Percentiles rank a stretch among this genome's conserved stretches.
Evolutionary conservation across 2,888 invertebrate genomes (phyloP).

Genomic region (Heliconius charithonia): DNA sequence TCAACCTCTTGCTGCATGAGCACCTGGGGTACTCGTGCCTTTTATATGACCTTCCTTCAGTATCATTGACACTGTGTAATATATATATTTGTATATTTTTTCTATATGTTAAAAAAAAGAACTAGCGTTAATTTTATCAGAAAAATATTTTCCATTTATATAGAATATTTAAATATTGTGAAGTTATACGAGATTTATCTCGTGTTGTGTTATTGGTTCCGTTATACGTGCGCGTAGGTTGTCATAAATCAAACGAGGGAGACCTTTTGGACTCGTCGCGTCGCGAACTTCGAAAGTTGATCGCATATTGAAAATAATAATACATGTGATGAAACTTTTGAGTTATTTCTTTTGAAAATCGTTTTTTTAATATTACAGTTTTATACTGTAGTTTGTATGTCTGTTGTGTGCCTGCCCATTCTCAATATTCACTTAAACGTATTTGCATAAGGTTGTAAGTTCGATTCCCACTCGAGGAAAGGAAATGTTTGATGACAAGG

Average conservation of each 20-base stretch:
- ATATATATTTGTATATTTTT: neutral
- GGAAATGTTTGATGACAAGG: too few species aligned
- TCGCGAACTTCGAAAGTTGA: slow-evolving; percentile 56
- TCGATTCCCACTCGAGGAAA: too few species aligned
- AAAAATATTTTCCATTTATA: slow-evolving; percentile 14
- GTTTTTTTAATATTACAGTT: too few species aligned
- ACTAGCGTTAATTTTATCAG: neutral
- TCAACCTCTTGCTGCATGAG: too few species aligned
- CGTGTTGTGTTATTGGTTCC: slow-evolving; percentile 56
- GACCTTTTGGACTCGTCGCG: slow-evolving; percentile 58
- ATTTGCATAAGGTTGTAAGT: too few species aligned
- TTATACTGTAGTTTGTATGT: too few species aligned
- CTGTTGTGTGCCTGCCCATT: too few species aligned
- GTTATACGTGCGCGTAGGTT: slow-evolving; percentile 47
- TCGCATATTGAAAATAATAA: slow-evolving; percentile 38
- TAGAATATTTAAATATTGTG: slow-evolving; percentile 29
- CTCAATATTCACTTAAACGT: too few species aligned
- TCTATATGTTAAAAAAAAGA: neutral
- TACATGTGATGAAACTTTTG: slow-evolving; percentile 25
- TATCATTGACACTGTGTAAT: neutral
- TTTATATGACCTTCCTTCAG: too few species aligned
- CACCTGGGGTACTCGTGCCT: too few species aligned
- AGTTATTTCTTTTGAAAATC: neutral
- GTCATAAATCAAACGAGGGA: slow-evolving; percentile 78
- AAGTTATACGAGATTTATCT: slow-evolving; percentile 50